Base-by-base conservation (phyloP, 1,140 invertebrate species). In the Phthorimaea operculella region DNA sequence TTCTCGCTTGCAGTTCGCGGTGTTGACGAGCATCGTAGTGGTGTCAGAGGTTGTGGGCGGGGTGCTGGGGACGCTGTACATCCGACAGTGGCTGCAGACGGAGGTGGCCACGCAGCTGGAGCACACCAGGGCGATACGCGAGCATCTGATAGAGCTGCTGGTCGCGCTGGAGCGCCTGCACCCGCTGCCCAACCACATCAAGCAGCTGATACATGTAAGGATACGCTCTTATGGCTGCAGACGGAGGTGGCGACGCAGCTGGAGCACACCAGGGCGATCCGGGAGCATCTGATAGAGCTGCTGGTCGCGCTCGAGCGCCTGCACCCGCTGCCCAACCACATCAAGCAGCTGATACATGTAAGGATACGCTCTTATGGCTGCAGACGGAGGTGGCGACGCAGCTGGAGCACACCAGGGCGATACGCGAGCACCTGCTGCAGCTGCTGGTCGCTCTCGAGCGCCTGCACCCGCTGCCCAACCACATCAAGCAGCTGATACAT, bases 401-500 rank as follows among this genome's bases (percentile, higher is more conserved):
- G 21, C 21, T 28, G 21, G 21, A 28, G 21, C 21, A 28, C 2
- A 28, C 21, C 21, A 51, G 68, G 52, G 58, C 36, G 49, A 54
- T 72, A 33, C 59, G 64, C 50, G 72, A 74, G 16, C 62, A 74
- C 57, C 59, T 79, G 56, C 59, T 58, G 7, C 72, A 74, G 28
- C 54, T 79, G 54, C 70, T 79, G 15, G 39, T 70, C 18, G 58
- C 71, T 42, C 57, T 82, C 2, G 64, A 65, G 16, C 66, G 69
- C 34, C 73, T 64, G 65, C 66, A 74, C 42, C 68, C 76, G 47
- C 62, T 79, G 55, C 74, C 75, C 9, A 54, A 69, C 21, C 65
- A 61, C 33, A 42, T 79, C 49, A 63, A 68, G 21, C 55, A 59
- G 0, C 59, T 76, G 12, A 62, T 78, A 28, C 21, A 28, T 28